phyloP scores from a whole-genome alignment of 1,140 invertebrate species.

The Aphaenogaster ashmeadi region DNA sequence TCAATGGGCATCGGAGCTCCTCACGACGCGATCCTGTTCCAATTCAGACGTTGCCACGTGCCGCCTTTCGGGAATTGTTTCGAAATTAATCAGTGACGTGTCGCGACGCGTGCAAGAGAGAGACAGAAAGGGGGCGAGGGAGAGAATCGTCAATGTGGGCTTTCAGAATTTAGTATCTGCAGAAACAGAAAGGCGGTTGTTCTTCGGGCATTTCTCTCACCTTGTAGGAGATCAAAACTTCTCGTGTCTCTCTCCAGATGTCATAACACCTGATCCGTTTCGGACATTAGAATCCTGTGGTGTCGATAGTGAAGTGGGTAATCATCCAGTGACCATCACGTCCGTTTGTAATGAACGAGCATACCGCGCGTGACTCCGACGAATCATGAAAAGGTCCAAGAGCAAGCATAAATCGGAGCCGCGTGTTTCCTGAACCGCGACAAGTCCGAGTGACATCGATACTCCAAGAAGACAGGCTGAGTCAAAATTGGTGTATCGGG shows the following conservation, averaged over 20 bases:
- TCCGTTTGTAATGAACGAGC: slow-evolving; percentile 31
- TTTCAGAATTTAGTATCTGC: slow-evolving; percentile 37
- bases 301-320: slow-evolving; percentile 65
- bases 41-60: slow-evolving; percentile 37
- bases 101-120: not conserved
- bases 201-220: not conserved
- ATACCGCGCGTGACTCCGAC: slow-evolving; percentile 13
- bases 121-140: not conserved
- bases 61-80: not conserved
- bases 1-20: slow-evolving; percentile 19
- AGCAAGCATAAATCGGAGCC: slow-evolving; percentile 72
- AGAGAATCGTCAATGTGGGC: slow-evolving; percentile 34
- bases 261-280: not conserved
- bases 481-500: slow-evolving; percentile 6
- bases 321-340: slow-evolving; percentile 39
- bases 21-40: slow-evolving; percentile 2
- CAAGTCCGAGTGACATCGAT: slow-evolving; percentile 33
- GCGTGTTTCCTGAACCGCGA: slow-evolving; percentile 61
- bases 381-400: slow-evolving; percentile 71
- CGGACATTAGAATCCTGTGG: slow-evolving; percentile 18
- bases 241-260: not conserved
- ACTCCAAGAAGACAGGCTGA: slow-evolving; percentile 19
- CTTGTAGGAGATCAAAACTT: not conserved
- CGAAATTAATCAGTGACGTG: slow-evolving; percentile 42
- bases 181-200: not conserved